phyloP scores from a whole-genome alignment of 2,888 invertebrate species.

The Mamestra brassicae region DNA sequence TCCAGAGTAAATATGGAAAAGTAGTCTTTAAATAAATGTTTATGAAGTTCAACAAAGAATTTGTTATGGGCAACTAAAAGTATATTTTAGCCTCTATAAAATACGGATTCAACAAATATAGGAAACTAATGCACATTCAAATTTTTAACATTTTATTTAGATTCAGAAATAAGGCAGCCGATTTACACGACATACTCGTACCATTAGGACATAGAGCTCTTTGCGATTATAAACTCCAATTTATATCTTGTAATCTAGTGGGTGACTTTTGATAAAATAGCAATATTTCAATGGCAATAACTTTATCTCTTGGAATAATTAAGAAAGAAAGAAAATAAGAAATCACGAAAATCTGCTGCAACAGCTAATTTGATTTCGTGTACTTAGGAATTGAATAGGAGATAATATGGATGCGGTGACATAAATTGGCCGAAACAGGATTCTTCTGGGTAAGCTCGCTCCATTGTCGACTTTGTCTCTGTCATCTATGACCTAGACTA shows the following conservation, averaged over 20 bases:
- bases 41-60: not conserved
- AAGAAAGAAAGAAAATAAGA: not conserved
- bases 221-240: slow-evolving; percentile 4
- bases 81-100: slow-evolving; percentile 23
- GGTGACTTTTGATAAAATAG: not conserved
- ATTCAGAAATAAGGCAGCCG: slow-evolving; percentile 16
- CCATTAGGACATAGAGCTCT: slow-evolving; percentile 4
- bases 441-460: too few relatives aligned
- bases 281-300: not conserved
- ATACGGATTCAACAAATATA: slow-evolving; percentile 16
- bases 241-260: too few relatives aligned
- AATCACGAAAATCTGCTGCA: not conserved
- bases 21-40: slow-evolving; percentile 3
- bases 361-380: not conserved
- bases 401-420: too few relatives aligned
- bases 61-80: not conserved
- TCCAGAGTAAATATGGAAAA: slow-evolving; percentile 5
- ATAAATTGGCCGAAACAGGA: too few relatives aligned
- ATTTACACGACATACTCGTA: slow-evolving; percentile 53
- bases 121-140: slow-evolving; percentile 41
- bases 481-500: too few relatives aligned
- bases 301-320: not conserved
- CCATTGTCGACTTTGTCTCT: too few relatives aligned
- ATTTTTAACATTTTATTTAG: slow-evolving; percentile 51
- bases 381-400: not conserved